Conservation (phyloP, 2,113 vertebrate genomes). For the Erythrolamprus reginae region DNA sequence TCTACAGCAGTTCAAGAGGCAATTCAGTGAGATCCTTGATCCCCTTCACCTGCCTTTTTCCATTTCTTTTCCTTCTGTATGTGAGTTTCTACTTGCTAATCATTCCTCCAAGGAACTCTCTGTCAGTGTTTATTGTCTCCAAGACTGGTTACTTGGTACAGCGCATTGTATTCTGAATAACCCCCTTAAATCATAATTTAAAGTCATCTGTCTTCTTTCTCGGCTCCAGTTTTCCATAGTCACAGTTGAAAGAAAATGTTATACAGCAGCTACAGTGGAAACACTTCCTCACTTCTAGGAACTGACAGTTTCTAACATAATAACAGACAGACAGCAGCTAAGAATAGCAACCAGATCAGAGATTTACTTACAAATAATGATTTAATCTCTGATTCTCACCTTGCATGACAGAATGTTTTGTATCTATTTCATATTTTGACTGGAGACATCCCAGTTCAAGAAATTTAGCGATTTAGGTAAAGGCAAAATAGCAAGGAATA, state of each 20-base stretch:
- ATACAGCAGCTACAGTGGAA: not conserved
- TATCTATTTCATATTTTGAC: not conserved
- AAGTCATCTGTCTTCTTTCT: not conserved
- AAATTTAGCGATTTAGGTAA: not conserved
- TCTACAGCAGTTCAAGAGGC: too few relatives aligned
- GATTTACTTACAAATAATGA: not conserved
- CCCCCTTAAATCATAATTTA: not conserved
- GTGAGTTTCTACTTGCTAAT: not conserved
- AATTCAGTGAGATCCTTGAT: too few relatives aligned
- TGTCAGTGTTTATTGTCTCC: not conserved
- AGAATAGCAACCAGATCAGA: not conserved
- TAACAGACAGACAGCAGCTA: not conserved
- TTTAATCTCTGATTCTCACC: not conserved
- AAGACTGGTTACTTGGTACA: not conserved
- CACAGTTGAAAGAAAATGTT: not conserved
- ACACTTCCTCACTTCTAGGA: not conserved
- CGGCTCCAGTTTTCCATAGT: not conserved
- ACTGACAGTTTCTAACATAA: not conserved
- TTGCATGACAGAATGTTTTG: not conserved
- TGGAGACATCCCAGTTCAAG: not conserved
- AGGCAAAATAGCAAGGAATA: not conserved
- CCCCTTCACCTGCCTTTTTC: too few relatives aligned
- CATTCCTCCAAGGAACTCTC: not conserved
- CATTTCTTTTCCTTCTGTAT: too few relatives aligned
- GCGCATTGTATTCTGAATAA: not conserved